These are phyloP conservation scores for Orthosia cruda DNA, from an alignment of 2,888 invertebrate species.

Conservation along the genomic window DNA sequence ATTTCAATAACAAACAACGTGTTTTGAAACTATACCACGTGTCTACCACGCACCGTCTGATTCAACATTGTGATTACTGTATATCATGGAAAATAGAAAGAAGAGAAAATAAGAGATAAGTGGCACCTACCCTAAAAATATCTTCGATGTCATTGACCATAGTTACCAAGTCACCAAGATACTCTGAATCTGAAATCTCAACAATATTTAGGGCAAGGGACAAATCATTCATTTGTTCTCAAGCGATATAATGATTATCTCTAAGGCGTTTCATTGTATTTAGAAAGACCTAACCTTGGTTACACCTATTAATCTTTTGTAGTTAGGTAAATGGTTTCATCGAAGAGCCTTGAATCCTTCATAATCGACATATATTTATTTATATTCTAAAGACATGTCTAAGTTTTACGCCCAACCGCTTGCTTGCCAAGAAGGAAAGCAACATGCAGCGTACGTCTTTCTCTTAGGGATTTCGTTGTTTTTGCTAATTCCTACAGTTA, in stretches of 20 bases:
- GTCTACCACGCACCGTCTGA: conserved; percentile 23
- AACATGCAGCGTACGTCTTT: conserved; percentile 14
- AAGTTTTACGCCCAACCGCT: neutral
- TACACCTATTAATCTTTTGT: neutral
- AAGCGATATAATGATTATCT: neutral
- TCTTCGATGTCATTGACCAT: neutral
- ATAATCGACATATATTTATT: conserved; percentile 9
- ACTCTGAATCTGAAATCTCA: neutral
- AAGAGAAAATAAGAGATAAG: neutral
- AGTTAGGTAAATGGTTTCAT: neutral
- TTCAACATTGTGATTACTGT: conserved; percentile 28
- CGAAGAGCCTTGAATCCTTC: neutral
- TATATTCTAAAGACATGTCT: neutral
- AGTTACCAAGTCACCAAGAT: neutral
- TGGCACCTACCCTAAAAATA: conserved; percentile 18
- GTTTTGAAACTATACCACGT: conserved; percentile 39
- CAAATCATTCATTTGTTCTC: neutral
- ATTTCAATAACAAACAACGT: conserved; percentile 59
- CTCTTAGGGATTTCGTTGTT: neutral
- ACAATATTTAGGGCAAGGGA: neutral
- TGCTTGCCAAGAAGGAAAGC: conserved; percentile 15
- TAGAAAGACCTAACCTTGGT: conserved; percentile 2
- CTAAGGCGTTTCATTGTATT: neutral
- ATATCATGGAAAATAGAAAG: conserved; percentile 12
- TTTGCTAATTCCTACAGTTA: conserved; percentile 18